These are phyloP conservation scores for Brachypteracias leptosomus DNA, from an alignment of 2,113 vertebrate genomes.

Conservation along the genomic window DNA sequence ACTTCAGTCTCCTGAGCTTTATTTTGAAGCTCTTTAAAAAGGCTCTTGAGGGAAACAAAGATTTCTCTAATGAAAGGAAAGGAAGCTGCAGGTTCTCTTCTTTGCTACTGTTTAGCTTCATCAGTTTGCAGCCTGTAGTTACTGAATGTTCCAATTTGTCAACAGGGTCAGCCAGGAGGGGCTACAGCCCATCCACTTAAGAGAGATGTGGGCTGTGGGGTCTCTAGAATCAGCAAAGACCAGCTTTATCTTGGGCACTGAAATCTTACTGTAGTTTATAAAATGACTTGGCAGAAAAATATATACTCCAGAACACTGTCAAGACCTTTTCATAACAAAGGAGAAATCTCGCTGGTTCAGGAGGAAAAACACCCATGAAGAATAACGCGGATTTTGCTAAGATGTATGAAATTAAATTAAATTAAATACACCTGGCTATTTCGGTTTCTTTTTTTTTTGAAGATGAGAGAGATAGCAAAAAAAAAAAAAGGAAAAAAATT, in stretches of 20 bases:
- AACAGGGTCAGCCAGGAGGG: background rate
- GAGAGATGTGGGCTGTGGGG: background rate
- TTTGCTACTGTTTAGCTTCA: background rate
- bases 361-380: background rate
- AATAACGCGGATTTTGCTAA: background rate
- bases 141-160: background rate
- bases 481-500: background rate
- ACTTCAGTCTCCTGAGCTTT: background rate
- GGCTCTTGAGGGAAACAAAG: background rate
- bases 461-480: background rate
- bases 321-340: background rate
- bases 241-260: background rate
- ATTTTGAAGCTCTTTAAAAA: constrained; percentile 21
- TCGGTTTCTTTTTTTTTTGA: background rate
- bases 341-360: background rate
- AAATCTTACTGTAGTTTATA: background rate
- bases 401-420: background rate
- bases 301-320: background rate
- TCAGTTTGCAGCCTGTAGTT: background rate
- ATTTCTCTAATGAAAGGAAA: constrained; percentile 4
- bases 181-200: background rate
- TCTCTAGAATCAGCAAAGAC: background rate
- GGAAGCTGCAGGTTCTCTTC: background rate
- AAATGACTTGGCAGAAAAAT: background rate
- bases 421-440: background rate